phyloP scores from a whole-genome alignment of 2,113 vertebrate species.

The Gymnogyps californianus region DNA sequence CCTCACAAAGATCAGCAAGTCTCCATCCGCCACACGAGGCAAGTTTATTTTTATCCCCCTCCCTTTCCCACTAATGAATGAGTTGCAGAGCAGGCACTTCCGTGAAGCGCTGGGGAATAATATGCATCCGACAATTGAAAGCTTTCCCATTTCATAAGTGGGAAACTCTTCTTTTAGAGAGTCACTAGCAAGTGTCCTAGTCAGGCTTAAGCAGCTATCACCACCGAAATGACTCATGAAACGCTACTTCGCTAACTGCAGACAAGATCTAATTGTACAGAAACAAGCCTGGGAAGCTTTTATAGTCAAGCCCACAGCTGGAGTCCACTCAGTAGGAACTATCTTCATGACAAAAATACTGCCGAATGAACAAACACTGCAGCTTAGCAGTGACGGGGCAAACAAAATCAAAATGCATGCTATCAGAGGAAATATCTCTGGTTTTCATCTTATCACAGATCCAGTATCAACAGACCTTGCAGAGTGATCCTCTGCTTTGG shows the following conservation, averaged over 20 bases:
- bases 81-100: background rate
- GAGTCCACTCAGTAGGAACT: background rate
- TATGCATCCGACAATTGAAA: background rate
- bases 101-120: background rate
- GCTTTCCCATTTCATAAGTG: background rate
- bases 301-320: slow-evolving; percentile 5
- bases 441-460: background rate
- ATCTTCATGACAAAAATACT: background rate
- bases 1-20: background rate
- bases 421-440: background rate
- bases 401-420: background rate
- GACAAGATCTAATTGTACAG: background rate
- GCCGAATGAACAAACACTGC: background rate
- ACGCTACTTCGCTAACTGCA: background rate
- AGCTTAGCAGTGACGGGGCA: background rate
- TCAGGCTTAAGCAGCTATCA: background rate
- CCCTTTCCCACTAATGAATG: background rate
- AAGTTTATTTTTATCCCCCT: background rate
- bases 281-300: slow-evolving; percentile 25
- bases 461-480: no score
- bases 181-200: background rate
- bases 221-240: background rate
- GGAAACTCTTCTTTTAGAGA: background rate
- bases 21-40: background rate
- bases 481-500: background rate